Base-by-base conservation (phyloP, 1,140 invertebrate species). In the Euglossa dilemma region DNA sequence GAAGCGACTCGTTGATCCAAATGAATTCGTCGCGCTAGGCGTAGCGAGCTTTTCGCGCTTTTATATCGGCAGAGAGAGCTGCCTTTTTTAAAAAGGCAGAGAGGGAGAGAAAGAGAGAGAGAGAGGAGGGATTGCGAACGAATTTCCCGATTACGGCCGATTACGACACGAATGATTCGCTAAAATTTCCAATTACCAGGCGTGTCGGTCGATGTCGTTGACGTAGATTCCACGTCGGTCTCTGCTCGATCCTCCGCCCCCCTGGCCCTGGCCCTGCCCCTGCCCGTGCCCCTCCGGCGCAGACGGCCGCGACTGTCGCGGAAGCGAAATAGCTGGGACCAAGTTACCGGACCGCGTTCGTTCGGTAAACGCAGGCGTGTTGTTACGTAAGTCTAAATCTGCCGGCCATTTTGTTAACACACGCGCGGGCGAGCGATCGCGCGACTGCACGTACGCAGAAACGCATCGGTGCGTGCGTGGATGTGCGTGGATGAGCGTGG, bases 381-480 rank as follows among this genome's bases (percentile, higher is more conserved):
- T 36, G 36, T 93, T 93, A 91, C 92, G 87, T 92, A 93, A 93
- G 86, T 90, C 92, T 93, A 93, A 93, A 93, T 93, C 92, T 91
- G 91, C 89, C 93, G 89, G 92, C 92, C 93, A 93, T 93, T 93
- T 93, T 93, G 91, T 90, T 89, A 92, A 89, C 90, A 89, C 86
- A 87, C 73, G 84, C 74, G 67, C 56, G 54, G 64, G 64, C 28
- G 50, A 36, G 57, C 74, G 28, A 16, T 36, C 25, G n/a, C 45
- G 57, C 43, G n/a, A 45, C 43, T 9, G 28, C 43, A 18, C 36
- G 14, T 12, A 45, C 9, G 20, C 45, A 52, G 47, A 74, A 61
- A 45, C 72, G 36, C 54, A 43, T 43, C 52, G n/a, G 67, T 52
- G 28, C 16, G 63, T 52, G 43, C 36, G 45, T 14, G 69, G 20